Evolutionary conservation across 2,113 vertebrate genomes (phyloP), one percentile per base, ranked within the genome.

Genomic region (Sakesphorus luctuosus): DNA sequence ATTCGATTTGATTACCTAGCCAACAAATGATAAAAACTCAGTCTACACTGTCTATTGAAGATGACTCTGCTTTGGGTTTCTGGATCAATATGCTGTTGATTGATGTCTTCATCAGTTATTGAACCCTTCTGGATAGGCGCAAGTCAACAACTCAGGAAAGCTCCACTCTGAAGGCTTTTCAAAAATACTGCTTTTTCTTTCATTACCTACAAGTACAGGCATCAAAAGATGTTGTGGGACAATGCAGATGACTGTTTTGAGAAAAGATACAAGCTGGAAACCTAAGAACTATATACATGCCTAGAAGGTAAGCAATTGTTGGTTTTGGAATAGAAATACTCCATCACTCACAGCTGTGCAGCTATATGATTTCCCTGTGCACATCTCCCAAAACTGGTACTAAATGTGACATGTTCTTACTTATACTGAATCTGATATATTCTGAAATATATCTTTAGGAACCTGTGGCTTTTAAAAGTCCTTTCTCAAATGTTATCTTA

Each of bases 91-190:
- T 6, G 10, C 3, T 92, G 14, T 21, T 66, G 33, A 66, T 6
- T 47, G 18, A 35, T 18, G 6, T 59, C 35, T 82, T 56, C 6
- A 11, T 75, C 12, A 61, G 7, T 55, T 78, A 56, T 16, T 72
- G 55, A 18, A 16, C 25, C 0, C 1, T 80, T 90, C 20, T 0
- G 1, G 6, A 15, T 61, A 49, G 8, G 2, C 2, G 2, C 24
- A 85, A 75, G 21, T 62, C 49, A 68, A 56, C 7, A 50, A 26
- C 13, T 50, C 14, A 78, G 73, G 47, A 83, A 84, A 81, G 18
- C 3, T 17, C 6, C 18, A 16, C n/a, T 81, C 18, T 26, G 65
- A 69, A 47, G 20, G 10, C 21, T 68, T 85, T 20, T 49, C 2
- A 1, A 67, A 61, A 65, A 9, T 20, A 38, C 2, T 74, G 14